Percentiles rank a stretch among this genome's conserved stretches.
Evolutionary conservation across 2,797 vertebrate genomes (phyloP).

Genomic region (Alectoris magna): DNA sequence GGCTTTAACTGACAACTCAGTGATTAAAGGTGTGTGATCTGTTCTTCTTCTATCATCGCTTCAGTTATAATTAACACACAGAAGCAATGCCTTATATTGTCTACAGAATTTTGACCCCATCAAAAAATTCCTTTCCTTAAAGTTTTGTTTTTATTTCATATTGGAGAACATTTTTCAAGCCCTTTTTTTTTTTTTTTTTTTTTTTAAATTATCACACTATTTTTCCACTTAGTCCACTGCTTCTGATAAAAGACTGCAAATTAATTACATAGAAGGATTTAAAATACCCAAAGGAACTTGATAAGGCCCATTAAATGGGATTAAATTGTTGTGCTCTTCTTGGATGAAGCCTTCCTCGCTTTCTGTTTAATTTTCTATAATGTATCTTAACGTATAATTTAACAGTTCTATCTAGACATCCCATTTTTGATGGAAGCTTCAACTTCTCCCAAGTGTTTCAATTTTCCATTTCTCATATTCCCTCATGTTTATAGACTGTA

Average conservation of each 20-base stretch:
- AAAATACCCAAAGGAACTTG: background rate
- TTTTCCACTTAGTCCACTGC: background rate
- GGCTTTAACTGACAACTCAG: background rate
- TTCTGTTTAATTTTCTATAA: background rate
- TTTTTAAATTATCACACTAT: background rate
- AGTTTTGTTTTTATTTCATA: background rate
- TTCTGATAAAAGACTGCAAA: background rate
- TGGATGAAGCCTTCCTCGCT: background rate
- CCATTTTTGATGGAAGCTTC: background rate
- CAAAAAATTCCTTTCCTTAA: background rate
- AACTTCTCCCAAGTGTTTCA: background rate
- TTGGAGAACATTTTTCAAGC: background rate
- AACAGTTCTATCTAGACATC: background rate
- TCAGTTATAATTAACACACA: background rate
- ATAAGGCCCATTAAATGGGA: background rate
- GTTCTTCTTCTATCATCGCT: background rate
- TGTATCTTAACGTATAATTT: background rate
- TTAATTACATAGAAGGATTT: background rate
- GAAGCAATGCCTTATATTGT: background rate
- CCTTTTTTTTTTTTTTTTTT: background rate
- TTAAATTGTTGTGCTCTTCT: background rate
- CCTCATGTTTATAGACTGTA: background rate
- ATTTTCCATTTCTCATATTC: background rate
- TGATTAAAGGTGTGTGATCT: background rate
- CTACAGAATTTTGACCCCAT: background rate